Evolutionary conservation across 2,113 vertebrate species (phyloP).

Genomic region (Monopterus albus): DNA sequence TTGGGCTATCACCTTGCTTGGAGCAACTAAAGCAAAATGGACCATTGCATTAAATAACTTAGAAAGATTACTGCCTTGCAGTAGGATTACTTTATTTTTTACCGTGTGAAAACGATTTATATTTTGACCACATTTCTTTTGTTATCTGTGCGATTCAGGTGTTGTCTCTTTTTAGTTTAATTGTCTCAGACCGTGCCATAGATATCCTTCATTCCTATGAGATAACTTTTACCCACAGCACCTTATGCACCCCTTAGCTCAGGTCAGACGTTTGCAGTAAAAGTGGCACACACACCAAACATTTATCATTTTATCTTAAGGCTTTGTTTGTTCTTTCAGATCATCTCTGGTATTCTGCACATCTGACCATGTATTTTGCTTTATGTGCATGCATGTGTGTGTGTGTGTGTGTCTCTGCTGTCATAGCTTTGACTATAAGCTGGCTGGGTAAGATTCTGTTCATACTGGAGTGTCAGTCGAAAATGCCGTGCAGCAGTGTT

Average conservation of each 20-base stretch:
- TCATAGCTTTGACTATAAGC: slow-evolving; percentile 54
- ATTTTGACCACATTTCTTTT: neutral
- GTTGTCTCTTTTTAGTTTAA: neutral
- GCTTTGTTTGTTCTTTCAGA: neutral
- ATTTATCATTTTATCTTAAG: slow-evolving; percentile 16
- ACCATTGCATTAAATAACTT: neutral
- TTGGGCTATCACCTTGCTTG: neutral
- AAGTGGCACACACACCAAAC: neutral
- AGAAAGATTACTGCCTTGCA: neutral
- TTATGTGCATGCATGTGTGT: slow-evolving; percentile 14
- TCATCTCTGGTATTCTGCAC: slow-evolving; percentile 31
- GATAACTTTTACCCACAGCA: slow-evolving; percentile 1
- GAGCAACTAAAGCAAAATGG: slow-evolving; percentile 3
- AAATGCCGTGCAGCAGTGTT: slow-evolving; percentile 62
- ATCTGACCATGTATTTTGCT: slow-evolving; percentile 55
- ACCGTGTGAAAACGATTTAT: neutral
- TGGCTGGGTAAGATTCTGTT: slow-evolving; percentile 50
- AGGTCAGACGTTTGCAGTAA: slow-evolving; percentile 11
- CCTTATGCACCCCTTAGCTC: neutral
- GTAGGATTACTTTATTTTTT: neutral
- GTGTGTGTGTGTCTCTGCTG: too few species aligned
- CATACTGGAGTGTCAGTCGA: slow-evolving; percentile 59
- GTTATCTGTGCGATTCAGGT: neutral
- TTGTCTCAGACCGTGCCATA: slow-evolving; percentile 2
- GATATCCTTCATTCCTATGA: slow-evolving; percentile 5